Evolutionary conservation across 2,797 vertebrate genomes (phyloP), one percentile per base, ranked within the genome.

Genomic region (Carcharodon carcharias): DNA sequence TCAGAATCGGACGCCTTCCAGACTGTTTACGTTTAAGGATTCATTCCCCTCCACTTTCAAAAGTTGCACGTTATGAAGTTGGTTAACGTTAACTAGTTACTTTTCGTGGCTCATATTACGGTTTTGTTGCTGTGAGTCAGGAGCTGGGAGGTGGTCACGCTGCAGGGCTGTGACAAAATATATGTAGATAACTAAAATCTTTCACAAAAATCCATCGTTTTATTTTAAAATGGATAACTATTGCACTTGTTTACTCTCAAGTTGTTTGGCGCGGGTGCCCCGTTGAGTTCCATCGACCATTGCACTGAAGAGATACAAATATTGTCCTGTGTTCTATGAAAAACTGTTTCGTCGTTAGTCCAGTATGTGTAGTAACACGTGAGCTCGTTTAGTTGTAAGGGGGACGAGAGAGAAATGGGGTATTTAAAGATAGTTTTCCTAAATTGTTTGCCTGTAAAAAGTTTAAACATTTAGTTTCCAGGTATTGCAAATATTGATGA

Each of bases 111-210:
- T 65, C 35, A 23, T 65, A 63, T 63, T 63, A 92, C 58, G 89
- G 89, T 65, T 67, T 93, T 67, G 91, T 67, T 93, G 91, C 91
- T 28, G 91, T 67, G 91, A 93, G 91, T n/a, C 91, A 93, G 91
- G 58, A 63, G 58, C 16, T 63, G 58, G 61, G 91, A 40, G 91
- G 63, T 93, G 91, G 91, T 93, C 91, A 65, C 91, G 91, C n/a
- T 93, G 91, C 63, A 45, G 56, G 91, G 63, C 91, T 93, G 91
- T 93, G 63, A 93, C 63, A 65, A 67, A 93, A 26, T 67, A 93
- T 11, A 67, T 67, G 61, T 23, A 67, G 91, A 67, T 28, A 93
- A 67, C 91, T 93, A n/a, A 23, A 63, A 63, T 67, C 91, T 26
- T 93, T 93, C 91, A 23, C 8, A 45, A 21, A 93, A 93, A 26